Conservation (phyloP, 2,888 invertebrate species). For the Epistrophe grossulariae region DNA sequence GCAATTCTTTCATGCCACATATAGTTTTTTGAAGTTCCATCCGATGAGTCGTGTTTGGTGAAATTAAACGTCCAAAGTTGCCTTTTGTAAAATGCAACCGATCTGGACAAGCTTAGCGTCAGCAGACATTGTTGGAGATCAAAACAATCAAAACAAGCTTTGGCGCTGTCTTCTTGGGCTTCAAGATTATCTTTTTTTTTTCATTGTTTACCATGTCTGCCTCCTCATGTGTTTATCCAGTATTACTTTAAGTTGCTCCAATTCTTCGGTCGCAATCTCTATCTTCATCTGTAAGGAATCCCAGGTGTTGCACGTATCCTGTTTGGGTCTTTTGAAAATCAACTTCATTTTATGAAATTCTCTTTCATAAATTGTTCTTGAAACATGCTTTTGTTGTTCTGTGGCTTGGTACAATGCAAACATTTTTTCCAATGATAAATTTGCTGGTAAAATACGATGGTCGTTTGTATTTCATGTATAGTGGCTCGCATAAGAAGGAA, state of each 20-base stretch:
- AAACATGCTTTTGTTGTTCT: not conserved
- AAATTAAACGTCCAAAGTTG: not conserved
- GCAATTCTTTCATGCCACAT: slow-evolving; percentile 2
- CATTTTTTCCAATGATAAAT: slow-evolving; percentile 18
- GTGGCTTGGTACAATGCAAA: slow-evolving; percentile 1
- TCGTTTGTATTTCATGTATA: not conserved
- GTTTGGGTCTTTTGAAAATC: not conserved
- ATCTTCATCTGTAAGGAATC: not conserved
- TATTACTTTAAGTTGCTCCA: not conserved
- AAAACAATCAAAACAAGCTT: slow-evolving; percentile 1
- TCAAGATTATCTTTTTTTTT: not conserved
- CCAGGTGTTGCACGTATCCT: not conserved
- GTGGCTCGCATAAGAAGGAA: slow-evolving; percentile 10
- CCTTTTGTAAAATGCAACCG: slow-evolving; percentile 4
- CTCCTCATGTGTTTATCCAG: not conserved
- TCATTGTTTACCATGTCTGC: not conserved
- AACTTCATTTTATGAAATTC: not conserved
- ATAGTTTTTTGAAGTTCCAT: not conserved
- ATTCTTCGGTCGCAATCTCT: not conserved
- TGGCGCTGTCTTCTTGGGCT: not conserved
- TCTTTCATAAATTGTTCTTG: not conserved
- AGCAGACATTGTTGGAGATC: slow-evolving; percentile 12
- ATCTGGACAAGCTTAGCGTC: slow-evolving; percentile 10
- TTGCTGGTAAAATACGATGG: slow-evolving; percentile 5
- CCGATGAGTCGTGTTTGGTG: not conserved